A percentile compares a stretch with the other conserved stretches of the same genome.
Evolutionary conservation across 2,113 vertebrate genomes (phyloP).

Genomic region (Lipophrys pholis): DNA sequence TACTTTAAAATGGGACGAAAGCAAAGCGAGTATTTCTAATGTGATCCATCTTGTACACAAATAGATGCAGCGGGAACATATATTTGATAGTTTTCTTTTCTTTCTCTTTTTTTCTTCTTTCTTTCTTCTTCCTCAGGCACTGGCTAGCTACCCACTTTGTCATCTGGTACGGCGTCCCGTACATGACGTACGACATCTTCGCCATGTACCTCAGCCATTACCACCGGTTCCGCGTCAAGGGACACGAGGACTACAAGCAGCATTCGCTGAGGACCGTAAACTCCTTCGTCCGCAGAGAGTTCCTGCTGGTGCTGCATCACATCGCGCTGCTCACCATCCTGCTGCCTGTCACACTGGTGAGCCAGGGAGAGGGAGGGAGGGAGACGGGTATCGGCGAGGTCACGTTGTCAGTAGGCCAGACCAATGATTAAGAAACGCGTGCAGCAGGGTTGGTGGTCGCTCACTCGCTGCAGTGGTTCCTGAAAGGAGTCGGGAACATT

Average conservation of each 20-base stretch:
- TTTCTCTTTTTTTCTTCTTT: no score
- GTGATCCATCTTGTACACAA: no score
- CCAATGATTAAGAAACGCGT: slow-evolving; percentile 16
- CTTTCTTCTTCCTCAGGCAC: slow-evolving; percentile 82
- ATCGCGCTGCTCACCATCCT: slow-evolving; percentile 91
- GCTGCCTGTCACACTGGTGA: slow-evolving; percentile 92
- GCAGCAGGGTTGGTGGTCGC: slow-evolving; percentile 1
- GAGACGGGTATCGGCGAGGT: not conserved
- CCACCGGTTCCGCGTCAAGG: slow-evolving; percentile 87
- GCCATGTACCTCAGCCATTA: slow-evolving; percentile 98
- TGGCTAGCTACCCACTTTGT: slow-evolving; percentile 93
- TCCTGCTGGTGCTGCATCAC: slow-evolving; percentile 94
- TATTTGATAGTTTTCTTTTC: no score
- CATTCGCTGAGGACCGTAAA: slow-evolving; percentile 83
- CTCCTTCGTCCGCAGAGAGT: slow-evolving; percentile 89
- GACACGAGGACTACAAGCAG: slow-evolving; percentile 80
- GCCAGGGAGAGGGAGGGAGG: slow-evolving; percentile 39
- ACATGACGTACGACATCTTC: slow-evolving; percentile 95
- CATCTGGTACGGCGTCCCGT: slow-evolving; percentile 91
- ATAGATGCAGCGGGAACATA: no score
- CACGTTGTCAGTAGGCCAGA: slow-evolving; percentile 15
- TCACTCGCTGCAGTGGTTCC: slow-evolving; percentile 1
- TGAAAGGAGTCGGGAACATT: not conserved
- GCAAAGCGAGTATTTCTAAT: no score
- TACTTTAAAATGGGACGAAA: no score